phyloP scores from a whole-genome alignment of 2,113 vertebrate genomes.

The Argyrosomus japonicus region DNA sequence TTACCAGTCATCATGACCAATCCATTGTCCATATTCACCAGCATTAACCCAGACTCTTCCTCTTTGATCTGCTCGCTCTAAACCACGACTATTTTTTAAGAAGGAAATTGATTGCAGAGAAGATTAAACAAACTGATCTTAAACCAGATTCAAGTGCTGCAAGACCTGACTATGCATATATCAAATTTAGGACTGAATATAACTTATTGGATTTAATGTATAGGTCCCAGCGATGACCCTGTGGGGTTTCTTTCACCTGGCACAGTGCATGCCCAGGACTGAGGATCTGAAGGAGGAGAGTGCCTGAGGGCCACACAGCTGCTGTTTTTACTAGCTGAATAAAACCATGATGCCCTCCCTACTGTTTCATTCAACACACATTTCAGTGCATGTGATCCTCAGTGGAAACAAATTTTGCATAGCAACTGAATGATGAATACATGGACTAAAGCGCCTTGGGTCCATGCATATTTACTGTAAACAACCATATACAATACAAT shows the following conservation, averaged over 20 bases:
- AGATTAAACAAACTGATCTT: background rate
- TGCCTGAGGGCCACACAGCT: conserved; percentile 49
- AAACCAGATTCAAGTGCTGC: background rate
- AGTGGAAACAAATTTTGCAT: conserved; percentile 22
- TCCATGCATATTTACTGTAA: background rate
- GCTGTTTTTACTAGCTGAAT: conserved; percentile 48
- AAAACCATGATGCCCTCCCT: conserved; percentile 55
- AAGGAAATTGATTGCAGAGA: background rate
- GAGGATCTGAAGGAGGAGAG: conserved; percentile 34
- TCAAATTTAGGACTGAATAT: background rate
- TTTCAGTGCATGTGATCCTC: conserved; percentile 29
- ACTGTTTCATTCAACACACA: conserved; percentile 63
- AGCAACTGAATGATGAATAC: conserved; percentile 13
- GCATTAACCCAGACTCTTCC: background rate
- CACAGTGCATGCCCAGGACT: conserved; percentile 26
- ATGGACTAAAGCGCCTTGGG: background rate
- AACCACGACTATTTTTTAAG: background rate
- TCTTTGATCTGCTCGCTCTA: conserved; percentile 46
- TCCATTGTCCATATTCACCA: conserved; percentile 55
- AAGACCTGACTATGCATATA: background rate
- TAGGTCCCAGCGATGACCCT: background rate
- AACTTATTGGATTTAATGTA: background rate
- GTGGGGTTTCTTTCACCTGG: conserved; percentile 36
- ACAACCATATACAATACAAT: background rate
- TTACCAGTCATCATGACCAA: conserved; percentile 67